phyloP scores from a whole-genome alignment of 2,888 invertebrate species.

The Drosophila peninsularis region DNA sequence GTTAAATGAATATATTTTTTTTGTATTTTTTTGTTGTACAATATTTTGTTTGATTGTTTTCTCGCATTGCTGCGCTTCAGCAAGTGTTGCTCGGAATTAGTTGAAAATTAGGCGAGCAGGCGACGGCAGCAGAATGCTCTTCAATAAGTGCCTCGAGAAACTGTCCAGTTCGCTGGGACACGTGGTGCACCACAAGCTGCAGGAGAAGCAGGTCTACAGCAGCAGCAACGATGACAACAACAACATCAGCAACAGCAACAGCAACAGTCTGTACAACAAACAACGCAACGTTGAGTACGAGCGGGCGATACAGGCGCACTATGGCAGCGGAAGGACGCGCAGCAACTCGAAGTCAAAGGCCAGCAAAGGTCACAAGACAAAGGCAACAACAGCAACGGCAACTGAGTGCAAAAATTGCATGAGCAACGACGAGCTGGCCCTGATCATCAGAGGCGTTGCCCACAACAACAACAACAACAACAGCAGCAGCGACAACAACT shows the following conservation, averaged over 20 bases:
- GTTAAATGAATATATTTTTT: not conserved
- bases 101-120: constrained; percentile 4
- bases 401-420: constrained; percentile 59
- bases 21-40: not conserved
- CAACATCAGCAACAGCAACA: constrained; percentile 37
- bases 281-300: constrained; percentile 80
- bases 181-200: constrained; percentile 71
- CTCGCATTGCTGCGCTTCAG: not conserved
- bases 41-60: too few relatives aligned
- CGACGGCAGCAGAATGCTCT: constrained; percentile 73
- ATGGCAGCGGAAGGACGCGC: constrained; percentile 54
- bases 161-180: constrained; percentile 80
- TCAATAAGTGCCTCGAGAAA: constrained; percentile 84
- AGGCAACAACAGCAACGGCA: constrained; percentile 15
- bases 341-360: constrained; percentile 38
- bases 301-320: constrained; percentile 78
- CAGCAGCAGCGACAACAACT: constrained; percentile 8
- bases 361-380: constrained; percentile 46
- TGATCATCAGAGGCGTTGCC: constrained; percentile 64
- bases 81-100: constrained; percentile 26
- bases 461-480: constrained; percentile 31
- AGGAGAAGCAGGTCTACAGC: constrained; percentile 71
- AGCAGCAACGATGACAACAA: constrained; percentile 48
- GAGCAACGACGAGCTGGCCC: constrained; percentile 72
- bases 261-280: constrained; percentile 47